Conservation (phyloP, 2,888 invertebrate genomes). For the Hetaerina titia region DNA sequence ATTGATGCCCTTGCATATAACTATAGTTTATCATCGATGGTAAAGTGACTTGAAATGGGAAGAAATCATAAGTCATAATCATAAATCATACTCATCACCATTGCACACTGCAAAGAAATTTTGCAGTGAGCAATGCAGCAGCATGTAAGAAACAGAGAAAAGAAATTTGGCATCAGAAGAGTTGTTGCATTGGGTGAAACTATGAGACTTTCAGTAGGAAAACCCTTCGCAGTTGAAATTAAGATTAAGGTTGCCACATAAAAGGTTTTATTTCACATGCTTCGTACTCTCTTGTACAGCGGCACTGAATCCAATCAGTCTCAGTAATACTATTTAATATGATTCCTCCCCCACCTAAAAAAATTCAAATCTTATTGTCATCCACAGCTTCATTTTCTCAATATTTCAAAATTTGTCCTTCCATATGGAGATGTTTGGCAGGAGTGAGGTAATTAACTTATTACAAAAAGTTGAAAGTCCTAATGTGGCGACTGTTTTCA, state of each 20-base stretch:
- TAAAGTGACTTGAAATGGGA: too few species aligned
- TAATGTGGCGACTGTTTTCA: too few species aligned
- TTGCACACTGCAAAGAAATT: too few species aligned
- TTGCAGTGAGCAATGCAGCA: too few species aligned
- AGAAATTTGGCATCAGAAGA: background rate
- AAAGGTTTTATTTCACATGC: background rate
- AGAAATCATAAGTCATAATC: too few species aligned
- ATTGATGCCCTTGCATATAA: background rate
- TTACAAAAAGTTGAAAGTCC: too few species aligned
- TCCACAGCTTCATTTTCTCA: background rate
- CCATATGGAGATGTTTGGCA: too few species aligned
- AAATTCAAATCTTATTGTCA: background rate
- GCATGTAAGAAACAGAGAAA: too few species aligned
- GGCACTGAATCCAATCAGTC: background rate
- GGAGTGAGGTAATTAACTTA: too few species aligned
- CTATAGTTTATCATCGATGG: too few species aligned
- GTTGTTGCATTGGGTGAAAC: background rate
- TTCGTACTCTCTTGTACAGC: background rate
- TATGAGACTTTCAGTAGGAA: background rate
- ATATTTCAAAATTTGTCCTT: too few species aligned
- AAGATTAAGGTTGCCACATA: background rate
- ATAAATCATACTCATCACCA: too few species aligned
- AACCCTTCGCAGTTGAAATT: background rate
- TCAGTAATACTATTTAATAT: background rate
- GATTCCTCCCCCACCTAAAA: background rate